Conservation (phyloP, 2,113 vertebrate genomes). For the Climacteris rufus region DNA sequence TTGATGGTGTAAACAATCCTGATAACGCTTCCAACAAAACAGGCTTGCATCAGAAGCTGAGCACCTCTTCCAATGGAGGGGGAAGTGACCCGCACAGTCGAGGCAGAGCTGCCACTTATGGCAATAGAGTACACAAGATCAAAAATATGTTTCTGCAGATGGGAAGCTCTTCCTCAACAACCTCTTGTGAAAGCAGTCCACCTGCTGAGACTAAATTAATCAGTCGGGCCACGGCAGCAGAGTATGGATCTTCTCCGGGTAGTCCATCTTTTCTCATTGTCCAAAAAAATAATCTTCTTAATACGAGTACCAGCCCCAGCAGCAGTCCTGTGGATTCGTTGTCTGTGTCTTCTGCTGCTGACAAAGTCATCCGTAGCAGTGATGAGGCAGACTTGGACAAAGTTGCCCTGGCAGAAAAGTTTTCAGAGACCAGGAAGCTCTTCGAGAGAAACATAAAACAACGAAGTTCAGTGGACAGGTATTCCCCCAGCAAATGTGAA, state of each 20-base stretch:
- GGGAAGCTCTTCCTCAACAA: slow-evolving; percentile 77
- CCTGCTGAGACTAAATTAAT: slow-evolving; percentile 74
- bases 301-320: slow-evolving; percentile 50
- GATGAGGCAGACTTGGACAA: slow-evolving; percentile 89
- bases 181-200: slow-evolving; percentile 73
- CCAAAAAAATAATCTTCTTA: slow-evolving; percentile 71
- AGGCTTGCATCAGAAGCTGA: slow-evolving; percentile 62
- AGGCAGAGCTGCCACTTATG: slow-evolving; percentile 82
- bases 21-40: slow-evolving; percentile 66
- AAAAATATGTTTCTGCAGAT: slow-evolving; percentile 93
- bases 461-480: slow-evolving; percentile 73
- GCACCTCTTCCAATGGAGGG: slow-evolving; percentile 78
- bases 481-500: slow-evolving; percentile 74
- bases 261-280: slow-evolving; percentile 69
- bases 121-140: slow-evolving; percentile 89
- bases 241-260: slow-evolving; percentile 68
- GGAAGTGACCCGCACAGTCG: slow-evolving; percentile 78
- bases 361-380: slow-evolving; percentile 75
- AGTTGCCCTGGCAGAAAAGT: slow-evolving; percentile 87
- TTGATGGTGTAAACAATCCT: slow-evolving; percentile 80
- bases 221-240: slow-evolving; percentile 33
- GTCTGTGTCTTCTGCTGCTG: slow-evolving; percentile 61
- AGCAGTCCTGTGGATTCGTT: neutral
- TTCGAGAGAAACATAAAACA: slow-evolving; percentile 87
- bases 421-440: slow-evolving; percentile 89